A percentile compares a stretch with the other conserved stretches of the same genome.
These are phyloP conservation scores for Manduca sexta DNA, from an alignment of 1,140 invertebrate genomes.

Conservation along the genomic window DNA sequence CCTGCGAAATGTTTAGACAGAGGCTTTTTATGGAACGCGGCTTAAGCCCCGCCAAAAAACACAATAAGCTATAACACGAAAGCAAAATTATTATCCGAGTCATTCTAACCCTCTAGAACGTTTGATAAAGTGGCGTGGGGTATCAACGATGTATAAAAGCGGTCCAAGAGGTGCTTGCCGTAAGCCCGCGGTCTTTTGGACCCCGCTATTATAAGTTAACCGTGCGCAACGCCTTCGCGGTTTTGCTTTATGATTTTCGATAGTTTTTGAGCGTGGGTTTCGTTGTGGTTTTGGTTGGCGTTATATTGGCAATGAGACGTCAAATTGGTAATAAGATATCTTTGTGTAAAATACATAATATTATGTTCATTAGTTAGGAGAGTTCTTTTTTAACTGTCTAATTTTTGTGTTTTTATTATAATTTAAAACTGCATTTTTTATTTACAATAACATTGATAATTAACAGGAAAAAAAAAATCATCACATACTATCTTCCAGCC, in stretches of 20 bases:
- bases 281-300: too few relatives aligned
- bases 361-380: too few relatives aligned
- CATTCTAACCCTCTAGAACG: constrained; percentile 59
- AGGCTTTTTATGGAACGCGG: constrained; percentile 42
- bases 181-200: constrained; percentile 39
- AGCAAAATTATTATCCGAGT: constrained; percentile 61
- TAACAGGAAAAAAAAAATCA: too few relatives aligned
- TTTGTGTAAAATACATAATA: too few relatives aligned
- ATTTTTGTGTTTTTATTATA: too few relatives aligned
- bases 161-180: constrained; percentile 64
- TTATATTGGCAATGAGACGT: too few relatives aligned
- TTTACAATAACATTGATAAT: too few relatives aligned
- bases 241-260: constrained; percentile 60
- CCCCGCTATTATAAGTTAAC: constrained; percentile 55
- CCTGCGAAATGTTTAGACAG: constrained; percentile 27
- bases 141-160: constrained; percentile 59
- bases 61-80: constrained; percentile 55
- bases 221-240: constrained; percentile 69
- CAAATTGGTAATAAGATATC: too few relatives aligned
- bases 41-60: constrained; percentile 63
- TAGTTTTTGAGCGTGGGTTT: too few relatives aligned
- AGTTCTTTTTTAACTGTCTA: too few relatives aligned
- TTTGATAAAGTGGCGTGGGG: constrained; percentile 66
- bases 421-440: too few relatives aligned
- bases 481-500: too few relatives aligned